Evolutionary conservation across 2,888 invertebrate species (phyloP), one percentile per base, ranked within the genome.

Genomic region (Crioceris asparagi): DNA sequence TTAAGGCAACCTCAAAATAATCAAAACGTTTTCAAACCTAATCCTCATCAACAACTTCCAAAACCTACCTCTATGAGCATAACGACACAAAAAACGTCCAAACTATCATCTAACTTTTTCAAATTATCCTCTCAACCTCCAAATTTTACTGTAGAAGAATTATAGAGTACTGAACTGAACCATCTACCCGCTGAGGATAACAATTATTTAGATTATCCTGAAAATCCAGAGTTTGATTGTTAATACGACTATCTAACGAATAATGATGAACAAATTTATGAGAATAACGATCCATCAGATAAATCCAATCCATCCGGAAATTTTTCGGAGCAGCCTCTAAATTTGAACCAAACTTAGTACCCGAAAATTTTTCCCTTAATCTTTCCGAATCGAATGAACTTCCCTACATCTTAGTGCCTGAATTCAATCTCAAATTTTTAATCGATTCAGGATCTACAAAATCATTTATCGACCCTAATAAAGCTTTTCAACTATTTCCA

Each of bases 381-480:
- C 11, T 18, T 12, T 21, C 10, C 10, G 19, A 39, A 12, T 8
- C 21, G n/a, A 31, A 17, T 17, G 31, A 43, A 31, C 36, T 42
- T 8, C 38, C 38, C 4, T 43, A 39, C 12, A 45, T 45, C 6
- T 27, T 41, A n/a, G 21, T 45, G 8, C 40, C 41, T 12, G 44
- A 45, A 33, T n/a, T 33, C 17, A 45, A 45, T 36, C 11, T 45
- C 8, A 45, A 41, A 33, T 15, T 41, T 8, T 19, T 44, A 16
- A 41, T 45, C 14, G 45, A 41, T 26, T 18, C 39, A 5, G 46
- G 40, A 3, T 40, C 38, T 2, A 27, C 30, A 15, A 17, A 30
- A 19, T 46, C 40, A 10, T 46, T 46, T 18, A 30, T 46, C 6
- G 35, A 45, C 11, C 43, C 41, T 11, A 18, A 44, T 11, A 21